Evolutionary conservation across 2,888 invertebrate species (phyloP).

Genomic region (Acrobeloides nanus): DNA sequence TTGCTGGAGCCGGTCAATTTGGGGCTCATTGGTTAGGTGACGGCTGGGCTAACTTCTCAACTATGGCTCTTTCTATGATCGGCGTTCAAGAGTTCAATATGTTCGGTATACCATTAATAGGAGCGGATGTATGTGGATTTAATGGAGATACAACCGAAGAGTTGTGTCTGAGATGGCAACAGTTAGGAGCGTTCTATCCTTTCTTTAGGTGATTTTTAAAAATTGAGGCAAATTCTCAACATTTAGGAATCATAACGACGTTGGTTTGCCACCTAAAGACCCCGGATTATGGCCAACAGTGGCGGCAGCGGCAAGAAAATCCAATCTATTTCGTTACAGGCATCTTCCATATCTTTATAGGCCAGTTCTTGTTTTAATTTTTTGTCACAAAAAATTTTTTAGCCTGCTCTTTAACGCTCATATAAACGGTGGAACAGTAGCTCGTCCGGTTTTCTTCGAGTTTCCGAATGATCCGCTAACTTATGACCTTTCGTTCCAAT

Average conservation of each 20-base stretch:
- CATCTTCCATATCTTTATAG: slow-evolving; percentile 49
- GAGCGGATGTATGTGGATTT: slow-evolving; percentile 59
- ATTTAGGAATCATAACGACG: slow-evolving; percentile 50
- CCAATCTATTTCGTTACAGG: slow-evolving; percentile 46
- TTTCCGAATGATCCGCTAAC: slow-evolving; percentile 31
- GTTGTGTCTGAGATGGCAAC: slow-evolving; percentile 64
- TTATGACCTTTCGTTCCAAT: slow-evolving; percentile 36
- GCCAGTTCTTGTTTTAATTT: too few species aligned
- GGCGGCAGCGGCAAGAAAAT: slow-evolving; percentile 38
- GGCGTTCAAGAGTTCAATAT: slow-evolving; percentile 52
- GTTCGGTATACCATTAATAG: slow-evolving; percentile 52
- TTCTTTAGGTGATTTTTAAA: slow-evolving; percentile 39
- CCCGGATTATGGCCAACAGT: slow-evolving; percentile 49
- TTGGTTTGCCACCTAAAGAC: slow-evolving; percentile 36
- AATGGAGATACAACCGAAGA: slow-evolving; percentile 55
- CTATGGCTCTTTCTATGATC: slow-evolving; percentile 30
- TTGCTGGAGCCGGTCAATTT: slow-evolving; percentile 22
- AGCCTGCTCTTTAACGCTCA: slow-evolving; percentile 27
- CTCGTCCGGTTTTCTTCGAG: slow-evolving; percentile 32
- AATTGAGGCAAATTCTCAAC: too few species aligned
- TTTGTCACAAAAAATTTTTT: too few species aligned
- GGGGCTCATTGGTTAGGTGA: slow-evolving; percentile 75
- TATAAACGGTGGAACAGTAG: slow-evolving; percentile 22
- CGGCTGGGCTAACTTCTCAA: slow-evolving; percentile 68
- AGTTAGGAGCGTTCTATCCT: slow-evolving; percentile 47